Evolutionary conservation across 2,113 vertebrate species (phyloP), one percentile per base, ranked within the genome.

Genomic region (Gambusia affinis): DNA sequence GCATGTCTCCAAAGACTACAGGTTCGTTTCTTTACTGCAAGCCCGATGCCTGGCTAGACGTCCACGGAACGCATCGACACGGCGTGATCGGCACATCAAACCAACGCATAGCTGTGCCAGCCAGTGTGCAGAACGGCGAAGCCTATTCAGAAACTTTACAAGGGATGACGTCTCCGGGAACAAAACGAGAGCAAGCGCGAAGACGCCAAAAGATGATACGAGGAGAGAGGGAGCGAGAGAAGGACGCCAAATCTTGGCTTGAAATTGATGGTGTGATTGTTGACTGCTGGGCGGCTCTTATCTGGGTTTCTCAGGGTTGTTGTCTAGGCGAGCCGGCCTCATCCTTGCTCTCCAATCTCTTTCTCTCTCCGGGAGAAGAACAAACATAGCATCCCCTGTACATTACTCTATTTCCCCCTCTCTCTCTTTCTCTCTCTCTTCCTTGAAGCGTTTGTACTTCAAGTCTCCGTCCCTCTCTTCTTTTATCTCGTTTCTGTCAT

Each of bases 231-330:
- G 75, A 73, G 75, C 24, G 69, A 80, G 31, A 77, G 29, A 80
- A 67, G 69, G 69, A 64, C 76, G 76, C 64, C 61, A 85, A 73
- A 83, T 84, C 57, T 79, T 70, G 75, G 57, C 72, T 83, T 72
- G 69, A 88, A 92, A 92, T 80, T 87, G 89, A 91, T 89, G 84
- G 87, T 82, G 88, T 90, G 90, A 91, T 90, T 92, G 86, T 89
- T 92, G 88, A 89, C 85, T 88, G 86, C 83, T 79, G 79, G 79
- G 88, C 76, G 29, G 30, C 86, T 85, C 85, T 94, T 93, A 94
- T 94, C 91, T 89, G 70, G 64, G 75, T 84, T 89, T 89, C 83
- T 90, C 92, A 93, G 92, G 80, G 80, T 70, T 75, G 70, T 73
- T 85, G 78, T 91, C 85, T 83, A 85, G 44, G 75, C 71, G 61